phyloP scores from a whole-genome alignment of 2,113 vertebrate genomes.

The Camelus bactrianus region DNA sequence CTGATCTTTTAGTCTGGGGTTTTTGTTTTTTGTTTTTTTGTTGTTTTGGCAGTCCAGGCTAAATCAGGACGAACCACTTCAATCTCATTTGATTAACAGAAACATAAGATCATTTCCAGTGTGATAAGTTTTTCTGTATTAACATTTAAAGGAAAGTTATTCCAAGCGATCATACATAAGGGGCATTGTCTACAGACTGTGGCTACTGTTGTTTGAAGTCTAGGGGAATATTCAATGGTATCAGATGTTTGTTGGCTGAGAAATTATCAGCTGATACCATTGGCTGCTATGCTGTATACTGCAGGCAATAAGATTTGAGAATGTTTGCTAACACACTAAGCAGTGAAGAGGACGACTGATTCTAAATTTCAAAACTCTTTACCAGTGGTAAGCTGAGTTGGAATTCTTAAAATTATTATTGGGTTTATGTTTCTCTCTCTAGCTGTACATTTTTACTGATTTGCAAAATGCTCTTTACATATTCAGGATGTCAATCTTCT shows the following conservation, averaged over 20 bases:
- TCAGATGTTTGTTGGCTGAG: not conserved
- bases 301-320: not conserved
- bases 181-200: not conserved
- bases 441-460: not conserved
- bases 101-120: slow-evolving; percentile 18
- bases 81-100: slow-evolving; percentile 37
- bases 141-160: not conserved
- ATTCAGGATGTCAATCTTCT: not conserved
- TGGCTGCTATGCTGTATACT: not conserved
- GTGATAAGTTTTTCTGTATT: not conserved
- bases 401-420: slow-evolving; percentile 8
- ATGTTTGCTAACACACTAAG: not conserved
- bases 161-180: not conserved
- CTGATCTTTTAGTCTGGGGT: not conserved
- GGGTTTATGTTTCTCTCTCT: not conserved
- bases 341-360: not conserved
- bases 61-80: not conserved
- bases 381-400: not conserved
- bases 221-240: not conserved
- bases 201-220: not conserved
- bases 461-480: not conserved
- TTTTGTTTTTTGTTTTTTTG: not conserved
- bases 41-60: not conserved
- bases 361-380: slow-evolving; percentile 41
- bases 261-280: not conserved